These are phyloP conservation scores for Xanthia togata DNA, from an alignment of 2,888 invertebrate genomes.

Conservation along the genomic window DNA sequence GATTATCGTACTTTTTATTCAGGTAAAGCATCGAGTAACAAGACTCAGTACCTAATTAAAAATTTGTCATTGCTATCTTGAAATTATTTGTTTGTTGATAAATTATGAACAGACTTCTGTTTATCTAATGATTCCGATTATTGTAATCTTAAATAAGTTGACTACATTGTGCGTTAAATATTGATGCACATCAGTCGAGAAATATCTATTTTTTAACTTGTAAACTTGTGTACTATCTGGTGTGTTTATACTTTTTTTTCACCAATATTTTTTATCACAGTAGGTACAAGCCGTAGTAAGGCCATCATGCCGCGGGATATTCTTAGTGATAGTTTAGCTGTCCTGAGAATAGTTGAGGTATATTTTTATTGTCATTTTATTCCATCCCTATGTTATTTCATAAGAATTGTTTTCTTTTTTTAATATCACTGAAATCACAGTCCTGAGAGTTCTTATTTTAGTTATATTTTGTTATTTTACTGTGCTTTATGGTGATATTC, in stretches of 20 bases:
- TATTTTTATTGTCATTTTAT: constrained; percentile 16
- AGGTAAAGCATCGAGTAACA: not conserved
- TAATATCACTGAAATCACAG: not conserved
- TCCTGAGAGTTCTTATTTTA: not conserved
- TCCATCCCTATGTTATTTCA: not conserved
- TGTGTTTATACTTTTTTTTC: constrained; percentile 27
- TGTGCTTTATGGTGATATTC: not conserved
- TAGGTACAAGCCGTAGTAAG: constrained; percentile 64
- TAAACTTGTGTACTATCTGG: not conserved
- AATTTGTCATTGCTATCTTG: constrained; percentile 15
- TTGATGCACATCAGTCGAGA: not conserved
- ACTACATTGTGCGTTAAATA: constrained; percentile 12
- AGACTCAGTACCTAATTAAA: not conserved
- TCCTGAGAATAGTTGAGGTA: constrained; percentile 91
- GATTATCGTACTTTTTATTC: not conserved
- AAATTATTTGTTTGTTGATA: constrained; percentile 44
- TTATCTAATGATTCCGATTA: constrained; percentile 4
- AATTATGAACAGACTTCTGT: constrained; percentile 25
- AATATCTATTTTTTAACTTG: not conserved
- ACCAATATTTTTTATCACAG: constrained; percentile 55
- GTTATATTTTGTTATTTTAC: not conserved
- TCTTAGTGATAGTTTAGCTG: constrained; percentile 92
- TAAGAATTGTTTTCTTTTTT: no score
- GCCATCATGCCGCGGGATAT: constrained; percentile 92
- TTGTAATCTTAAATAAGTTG: constrained; percentile 19